Evolutionary conservation across 2,888 invertebrate species (phyloP).

Genomic region (Caenorhabditis sp.): DNA sequence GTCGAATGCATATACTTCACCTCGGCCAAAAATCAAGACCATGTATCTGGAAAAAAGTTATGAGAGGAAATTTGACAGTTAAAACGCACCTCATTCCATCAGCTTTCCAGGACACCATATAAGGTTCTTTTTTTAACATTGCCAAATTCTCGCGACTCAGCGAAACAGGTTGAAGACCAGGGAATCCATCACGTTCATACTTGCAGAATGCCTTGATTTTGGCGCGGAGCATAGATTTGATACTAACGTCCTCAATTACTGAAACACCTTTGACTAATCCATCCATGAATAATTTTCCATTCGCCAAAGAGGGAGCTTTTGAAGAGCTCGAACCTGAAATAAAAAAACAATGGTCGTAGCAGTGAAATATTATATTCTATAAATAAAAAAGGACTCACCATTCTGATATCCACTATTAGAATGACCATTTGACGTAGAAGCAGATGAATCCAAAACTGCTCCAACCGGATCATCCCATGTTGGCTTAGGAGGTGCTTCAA

Average conservation of each 20-base stretch:
- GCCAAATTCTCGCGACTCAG: constrained; percentile 85
- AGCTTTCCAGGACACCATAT: constrained; percentile 98
- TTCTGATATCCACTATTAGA: constrained; percentile 10
- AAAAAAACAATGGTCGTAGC: no score
- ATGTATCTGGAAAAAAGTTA: constrained; percentile 79
- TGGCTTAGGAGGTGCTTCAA: constrained; percentile 30
- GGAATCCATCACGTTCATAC: constrained; percentile 80
- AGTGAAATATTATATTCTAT: no score
- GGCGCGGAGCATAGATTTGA: constrained; percentile 40
- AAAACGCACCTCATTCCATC: constrained; percentile 85
- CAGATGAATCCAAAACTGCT: constrained; percentile 18
- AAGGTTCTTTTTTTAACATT: constrained; percentile 82
- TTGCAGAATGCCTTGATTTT: constrained; percentile 53
- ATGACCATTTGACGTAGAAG: neutral
- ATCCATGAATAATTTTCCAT: constrained; percentile 62
- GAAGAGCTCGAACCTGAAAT: neutral
- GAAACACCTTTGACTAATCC: constrained; percentile 53
- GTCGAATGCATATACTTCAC: constrained; percentile 91
- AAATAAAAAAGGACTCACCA: no score
- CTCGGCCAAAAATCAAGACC: constrained; percentile 88
- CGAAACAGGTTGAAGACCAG: constrained; percentile 95
- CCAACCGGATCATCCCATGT: constrained; percentile 21
- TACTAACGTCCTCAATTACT: constrained; percentile 47
- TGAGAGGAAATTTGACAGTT: neutral
- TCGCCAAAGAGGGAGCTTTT: neutral